Evolutionary conservation across 2,888 invertebrate genomes (phyloP).

Genomic region (Orthosia incerta): DNA sequence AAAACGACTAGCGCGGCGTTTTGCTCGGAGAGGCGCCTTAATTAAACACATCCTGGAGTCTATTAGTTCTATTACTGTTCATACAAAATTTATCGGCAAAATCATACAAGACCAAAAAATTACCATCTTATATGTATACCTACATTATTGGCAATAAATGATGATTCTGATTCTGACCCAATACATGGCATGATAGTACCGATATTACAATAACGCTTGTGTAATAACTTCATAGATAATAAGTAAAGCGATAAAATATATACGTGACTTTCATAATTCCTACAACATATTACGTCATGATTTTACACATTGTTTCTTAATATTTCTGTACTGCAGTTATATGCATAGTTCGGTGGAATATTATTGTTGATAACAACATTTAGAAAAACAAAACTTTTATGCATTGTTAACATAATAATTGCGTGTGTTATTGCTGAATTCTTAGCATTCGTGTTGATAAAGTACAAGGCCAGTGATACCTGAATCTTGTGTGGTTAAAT

Average conservation of each 20-base stretch:
- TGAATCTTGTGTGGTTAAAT: constrained; percentile 48
- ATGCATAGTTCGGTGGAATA: constrained; percentile 4
- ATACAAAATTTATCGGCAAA: background rate
- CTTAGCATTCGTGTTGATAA: constrained; percentile 62
- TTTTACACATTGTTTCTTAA: background rate
- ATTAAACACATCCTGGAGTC: background rate
- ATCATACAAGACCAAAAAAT: background rate
- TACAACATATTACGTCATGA: constrained; percentile 24
- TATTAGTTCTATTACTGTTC: constrained; percentile 6
- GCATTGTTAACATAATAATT: constrained; percentile 14
- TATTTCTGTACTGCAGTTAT: background rate
- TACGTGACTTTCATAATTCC: constrained; percentile 38
- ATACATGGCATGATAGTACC: background rate
- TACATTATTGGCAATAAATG: too few relatives aligned
- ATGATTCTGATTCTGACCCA: too few relatives aligned
- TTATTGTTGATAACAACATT: background rate
- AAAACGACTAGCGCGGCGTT: too few relatives aligned
- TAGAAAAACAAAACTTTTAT: background rate
- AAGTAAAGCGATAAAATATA: constrained; percentile 35
- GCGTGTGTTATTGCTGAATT: constrained; percentile 30
- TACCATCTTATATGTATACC: too few relatives aligned
- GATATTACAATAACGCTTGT: constrained; percentile 10
- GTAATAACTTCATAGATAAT: constrained; percentile 40
- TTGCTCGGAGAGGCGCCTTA: too few relatives aligned
- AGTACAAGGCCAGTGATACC: constrained; percentile 70